Percentiles rank a stretch among this genome's conserved stretches.
Evolutionary conservation across 2,888 invertebrate genomes (phyloP).

Genomic region (Melieria omissa): DNA sequence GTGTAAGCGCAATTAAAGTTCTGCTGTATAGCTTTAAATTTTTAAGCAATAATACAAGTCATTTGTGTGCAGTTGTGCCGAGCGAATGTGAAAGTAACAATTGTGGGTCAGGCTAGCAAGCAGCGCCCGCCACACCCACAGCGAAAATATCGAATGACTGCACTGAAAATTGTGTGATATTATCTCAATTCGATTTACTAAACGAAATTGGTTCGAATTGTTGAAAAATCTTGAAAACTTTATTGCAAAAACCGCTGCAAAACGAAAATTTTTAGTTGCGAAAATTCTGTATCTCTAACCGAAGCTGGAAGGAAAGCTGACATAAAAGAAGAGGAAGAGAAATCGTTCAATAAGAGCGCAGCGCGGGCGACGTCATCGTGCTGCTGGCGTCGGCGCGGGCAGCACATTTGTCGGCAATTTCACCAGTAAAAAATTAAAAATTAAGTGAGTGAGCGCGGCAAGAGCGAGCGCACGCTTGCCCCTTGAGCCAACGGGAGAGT

Average conservation of each 20-base stretch:
- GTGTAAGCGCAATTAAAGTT: conserved; percentile 50
- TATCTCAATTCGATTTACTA: too few species aligned
- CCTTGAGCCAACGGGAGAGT: too few species aligned
- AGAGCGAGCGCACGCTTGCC: too few species aligned
- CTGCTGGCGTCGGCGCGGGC: conserved; percentile 20
- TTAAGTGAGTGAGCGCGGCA: too few species aligned
- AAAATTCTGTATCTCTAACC: conserved; percentile 22
- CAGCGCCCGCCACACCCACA: conserved; percentile 58
- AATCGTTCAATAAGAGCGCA: conserved; percentile 30
- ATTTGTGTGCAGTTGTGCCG: conserved; percentile 24
- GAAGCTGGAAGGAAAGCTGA: background rate
- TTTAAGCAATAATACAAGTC: conserved; percentile 28
- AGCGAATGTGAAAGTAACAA: conserved; percentile 43
- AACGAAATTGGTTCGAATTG: conserved; percentile 28
- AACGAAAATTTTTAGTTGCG: background rate
- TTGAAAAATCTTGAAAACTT: conserved; percentile 27
- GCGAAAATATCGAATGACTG: conserved; percentile 43
- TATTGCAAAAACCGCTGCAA: background rate
- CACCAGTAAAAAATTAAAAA: background rate
- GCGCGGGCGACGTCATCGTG: conserved; percentile 40
- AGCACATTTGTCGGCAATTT: conserved; percentile 9
- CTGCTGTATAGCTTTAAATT: conserved; percentile 29
- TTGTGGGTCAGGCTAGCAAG: conserved; percentile 54
- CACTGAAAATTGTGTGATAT: conserved; percentile 10
- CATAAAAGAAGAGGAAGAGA: conserved; percentile 14